These are phyloP conservation scores for Dermatemys mawii DNA, from an alignment of 2,113 vertebrate species.

Conservation along the genomic window DNA sequence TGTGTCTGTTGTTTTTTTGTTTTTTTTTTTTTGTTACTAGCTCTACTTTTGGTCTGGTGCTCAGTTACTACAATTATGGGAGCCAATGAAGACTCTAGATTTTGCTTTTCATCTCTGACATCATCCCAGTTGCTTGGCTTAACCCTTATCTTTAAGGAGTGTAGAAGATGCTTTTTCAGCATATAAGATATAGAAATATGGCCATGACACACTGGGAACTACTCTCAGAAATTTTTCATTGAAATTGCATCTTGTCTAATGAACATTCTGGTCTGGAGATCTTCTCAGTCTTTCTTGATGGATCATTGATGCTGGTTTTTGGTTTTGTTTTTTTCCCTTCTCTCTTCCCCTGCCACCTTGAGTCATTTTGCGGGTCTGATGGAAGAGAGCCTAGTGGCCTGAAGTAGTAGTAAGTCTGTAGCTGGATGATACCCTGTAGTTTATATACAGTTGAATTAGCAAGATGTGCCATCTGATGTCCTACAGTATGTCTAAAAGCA, in stretches of 20 bases:
- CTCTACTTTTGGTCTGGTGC: neutral
- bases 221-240: neutral
- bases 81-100: neutral
- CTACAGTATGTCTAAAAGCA: neutral
- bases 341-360: neutral
- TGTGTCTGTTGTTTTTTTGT: too few species aligned
- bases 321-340: neutral
- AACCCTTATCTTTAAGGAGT: neutral
- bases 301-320: neutral
- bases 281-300: neutral
- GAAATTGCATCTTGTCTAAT: too few species aligned
- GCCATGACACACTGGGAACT: accelerated
- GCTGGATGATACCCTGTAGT: neutral
- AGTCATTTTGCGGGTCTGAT: neutral
- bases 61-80: neutral
- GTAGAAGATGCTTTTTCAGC: neutral
- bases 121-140: neutral
- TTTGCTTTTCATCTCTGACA: neutral
- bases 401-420: neutral
- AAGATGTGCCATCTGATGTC: neutral
- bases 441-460: neutral
- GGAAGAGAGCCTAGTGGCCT: neutral
- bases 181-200: neutral
- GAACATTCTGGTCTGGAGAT: neutral
- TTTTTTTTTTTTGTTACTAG: too few species aligned